Evolutionary conservation across 35 echinoderm and acorn worm species (phyloP), one percentile per base, ranked within the genome.

Genomic region (Lytechinus variegatus): DNA sequence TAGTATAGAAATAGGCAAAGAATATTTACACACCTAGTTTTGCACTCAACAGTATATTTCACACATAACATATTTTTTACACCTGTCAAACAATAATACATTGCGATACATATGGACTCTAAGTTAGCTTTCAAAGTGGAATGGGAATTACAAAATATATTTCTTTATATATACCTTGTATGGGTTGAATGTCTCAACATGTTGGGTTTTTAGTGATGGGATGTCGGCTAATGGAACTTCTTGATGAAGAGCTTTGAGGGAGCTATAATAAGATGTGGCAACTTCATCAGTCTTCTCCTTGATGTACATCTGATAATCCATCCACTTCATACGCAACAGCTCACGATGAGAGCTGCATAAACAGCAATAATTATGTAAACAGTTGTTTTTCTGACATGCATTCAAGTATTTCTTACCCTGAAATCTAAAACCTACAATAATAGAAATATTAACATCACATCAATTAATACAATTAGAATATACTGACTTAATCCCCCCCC

Each of bases 241-340:
- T 93, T 93, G 9, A 1, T 93, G 92, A 2, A 93, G 55, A 57
- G 10, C 21, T 54, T 93, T 93, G 92, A 93, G 92, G 92, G 92
- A 33, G 54, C 92, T 93, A n/a, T 93, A 93, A 24, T 53, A 93
- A 28, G 52, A 27, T 13, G 92, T 57, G 51, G 92, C 92, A 0
- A 93, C 92, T 54, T 93, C 54, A 54, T 93, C 92, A 27, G 92
- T 93, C 28, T 93, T 93, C 54, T 93, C 92, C 53, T 93, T 93
- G 92, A 93, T 93, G 92, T 93, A 93, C 14, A 21, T 93, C 55
- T 93, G 92, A 28, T 93, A 93, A 57, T 93, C 55, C 54, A n/a
- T 27, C 92, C 92, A 93, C 27, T 57, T 54, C 52, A 93, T 54
- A 10, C 92, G 92, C 92, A 93, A 24, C 9, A 27, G 27, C 28